Percentiles rank a stretch among this genome's conserved stretches.
Conservation (phyloP, 2,113 vertebrate genomes). For the Mellivora capensis region DNA sequence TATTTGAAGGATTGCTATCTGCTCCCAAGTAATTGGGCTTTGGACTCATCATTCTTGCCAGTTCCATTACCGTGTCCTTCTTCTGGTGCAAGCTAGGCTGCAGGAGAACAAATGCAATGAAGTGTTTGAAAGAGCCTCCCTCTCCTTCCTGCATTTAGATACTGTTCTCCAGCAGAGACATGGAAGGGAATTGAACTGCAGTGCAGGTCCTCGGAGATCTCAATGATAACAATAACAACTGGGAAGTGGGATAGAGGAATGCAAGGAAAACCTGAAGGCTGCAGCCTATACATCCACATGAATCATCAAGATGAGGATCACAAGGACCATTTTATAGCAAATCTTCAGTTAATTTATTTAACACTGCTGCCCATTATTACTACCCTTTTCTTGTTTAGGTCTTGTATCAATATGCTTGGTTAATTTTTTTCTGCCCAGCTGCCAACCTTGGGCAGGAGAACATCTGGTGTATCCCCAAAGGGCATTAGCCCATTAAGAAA, state of each 20-base stretch:
- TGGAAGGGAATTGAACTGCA: background rate
- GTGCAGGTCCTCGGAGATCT: too few species aligned
- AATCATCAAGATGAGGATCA: background rate
- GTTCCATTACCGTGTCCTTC: background rate
- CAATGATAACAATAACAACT: background rate
- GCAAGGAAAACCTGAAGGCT: background rate
- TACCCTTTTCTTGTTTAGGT: constrained; percentile 52
- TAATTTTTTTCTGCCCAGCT: constrained; percentile 66
- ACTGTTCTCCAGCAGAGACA: background rate
- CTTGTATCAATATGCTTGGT: constrained; percentile 61
- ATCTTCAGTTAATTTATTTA: constrained; percentile 14
- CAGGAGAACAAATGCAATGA: accelerated
- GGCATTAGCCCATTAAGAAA: constrained; percentile 64
- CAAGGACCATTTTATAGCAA: background rate
- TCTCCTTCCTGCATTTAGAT: background rate
- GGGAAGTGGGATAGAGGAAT: background rate
- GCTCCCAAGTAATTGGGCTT: background rate
- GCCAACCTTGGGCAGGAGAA: constrained; percentile 67
- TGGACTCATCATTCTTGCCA: background rate
- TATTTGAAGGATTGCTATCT: background rate
- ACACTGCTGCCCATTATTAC: constrained; percentile 25
- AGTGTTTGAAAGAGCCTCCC: background rate
- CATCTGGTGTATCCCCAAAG: constrained; percentile 67
- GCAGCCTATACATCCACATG: background rate
- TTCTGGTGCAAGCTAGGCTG: background rate